These are phyloP conservation scores for Poeciliopsis turneri DNA, from an alignment of 2,797 vertebrate species.

Conservation along the genomic window DNA sequence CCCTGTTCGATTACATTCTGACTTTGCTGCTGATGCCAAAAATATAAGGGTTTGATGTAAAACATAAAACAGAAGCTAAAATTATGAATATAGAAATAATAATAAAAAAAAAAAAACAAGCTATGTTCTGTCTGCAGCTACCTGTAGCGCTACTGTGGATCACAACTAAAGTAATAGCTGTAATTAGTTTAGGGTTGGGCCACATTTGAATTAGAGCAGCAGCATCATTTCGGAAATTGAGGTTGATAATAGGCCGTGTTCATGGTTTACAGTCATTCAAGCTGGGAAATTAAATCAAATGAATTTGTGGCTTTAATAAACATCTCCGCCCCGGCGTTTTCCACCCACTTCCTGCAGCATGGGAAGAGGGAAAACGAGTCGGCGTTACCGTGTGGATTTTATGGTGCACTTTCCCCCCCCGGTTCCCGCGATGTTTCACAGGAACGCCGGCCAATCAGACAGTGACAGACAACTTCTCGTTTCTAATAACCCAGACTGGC, in stretches of 20 bases:
- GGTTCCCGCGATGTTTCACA: too few relatives aligned
- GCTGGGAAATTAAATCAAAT: background rate
- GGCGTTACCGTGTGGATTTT: background rate
- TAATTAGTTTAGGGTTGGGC: background rate
- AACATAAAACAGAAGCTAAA: background rate
- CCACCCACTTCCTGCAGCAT: background rate
- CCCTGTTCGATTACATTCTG: background rate
- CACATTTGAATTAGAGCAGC: conserved; percentile 5
- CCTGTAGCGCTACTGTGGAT: background rate
- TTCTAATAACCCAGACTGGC: background rate
- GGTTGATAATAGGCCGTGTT: background rate
- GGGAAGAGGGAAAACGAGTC: background rate
- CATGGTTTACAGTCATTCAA: background rate
- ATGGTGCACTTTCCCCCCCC: background rate
- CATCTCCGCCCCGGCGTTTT: background rate
- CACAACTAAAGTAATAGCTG: background rate
- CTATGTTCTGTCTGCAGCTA: background rate
- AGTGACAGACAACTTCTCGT: background rate
- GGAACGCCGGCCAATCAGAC: background rate
- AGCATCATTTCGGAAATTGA: background rate
- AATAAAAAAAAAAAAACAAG: background rate
- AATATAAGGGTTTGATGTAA: background rate
- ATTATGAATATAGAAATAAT: background rate
- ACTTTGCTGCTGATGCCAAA: background rate
- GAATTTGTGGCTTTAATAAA: background rate